These are phyloP conservation scores for Hesperophylax magnus DNA, from an alignment of 1,140 invertebrate species.

Conservation along the genomic window DNA sequence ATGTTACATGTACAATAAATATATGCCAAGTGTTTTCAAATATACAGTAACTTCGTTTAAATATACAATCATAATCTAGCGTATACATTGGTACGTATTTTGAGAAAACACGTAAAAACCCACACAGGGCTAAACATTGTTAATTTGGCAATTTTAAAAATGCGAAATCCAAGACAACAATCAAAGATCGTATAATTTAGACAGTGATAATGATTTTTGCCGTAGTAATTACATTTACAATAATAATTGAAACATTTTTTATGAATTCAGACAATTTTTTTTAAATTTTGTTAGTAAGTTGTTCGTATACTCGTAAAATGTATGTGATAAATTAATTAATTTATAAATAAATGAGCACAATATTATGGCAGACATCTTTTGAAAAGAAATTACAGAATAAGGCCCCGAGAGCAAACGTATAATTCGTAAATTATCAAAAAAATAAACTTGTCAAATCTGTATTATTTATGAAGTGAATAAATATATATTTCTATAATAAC, in stretches of 20 bases:
- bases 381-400: too few species aligned
- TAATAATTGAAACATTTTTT: not conserved
- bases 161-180: not conserved
- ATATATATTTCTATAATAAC: conserved; percentile 31
- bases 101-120: conserved; percentile 18
- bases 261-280: not conserved
- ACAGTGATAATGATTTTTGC: too few species aligned
- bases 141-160: conserved; percentile 4
- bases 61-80: conserved; percentile 18
- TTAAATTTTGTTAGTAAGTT: not conserved
- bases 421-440: conserved; percentile 10
- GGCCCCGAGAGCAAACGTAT: not conserved
- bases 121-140: not conserved
- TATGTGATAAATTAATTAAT: not conserved
- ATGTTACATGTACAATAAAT: not conserved
- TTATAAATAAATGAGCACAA: too few species aligned
- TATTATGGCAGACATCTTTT: too few species aligned
- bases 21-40: not conserved
- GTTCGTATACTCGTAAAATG: conserved; percentile 1
- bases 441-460: conserved; percentile 16
- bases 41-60: not conserved
- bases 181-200: not conserved
- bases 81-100: conserved; percentile 32
- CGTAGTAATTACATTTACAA: too few species aligned
- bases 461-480: conserved; percentile 13